A percentile compares a stretch with the other conserved stretches of the same genome.
Conservation (phyloP, 2,113 vertebrate species). For the Crotalus viridis region DNA sequence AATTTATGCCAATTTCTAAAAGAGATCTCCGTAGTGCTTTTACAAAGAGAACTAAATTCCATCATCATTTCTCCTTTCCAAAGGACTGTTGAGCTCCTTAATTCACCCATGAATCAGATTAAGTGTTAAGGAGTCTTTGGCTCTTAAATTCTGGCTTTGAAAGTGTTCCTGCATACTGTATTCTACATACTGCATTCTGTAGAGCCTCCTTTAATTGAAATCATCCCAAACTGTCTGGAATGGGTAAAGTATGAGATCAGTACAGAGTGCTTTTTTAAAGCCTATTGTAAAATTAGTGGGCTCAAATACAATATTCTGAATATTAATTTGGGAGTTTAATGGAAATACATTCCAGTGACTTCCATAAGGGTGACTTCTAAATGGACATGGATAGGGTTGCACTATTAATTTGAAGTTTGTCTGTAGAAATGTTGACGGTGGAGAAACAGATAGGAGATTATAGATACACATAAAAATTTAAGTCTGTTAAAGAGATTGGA, state of each 20-base stretch:
- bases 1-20: constrained; percentile 55
- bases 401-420: not conserved
- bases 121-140: constrained; percentile 28
- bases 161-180: not conserved
- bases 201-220: not conserved
- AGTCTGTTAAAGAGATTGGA: not conserved
- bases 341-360: not conserved
- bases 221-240: not conserved
- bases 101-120: constrained; percentile 40
- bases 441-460: too few species aligned
- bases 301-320: not conserved
- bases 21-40: constrained; percentile 44
- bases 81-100: constrained; percentile 25
- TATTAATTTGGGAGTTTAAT: not conserved
- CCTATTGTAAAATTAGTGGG: not conserved
- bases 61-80: constrained; percentile 42
- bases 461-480: not conserved
- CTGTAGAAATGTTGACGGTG: not conserved
- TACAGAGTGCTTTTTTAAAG: not conserved
- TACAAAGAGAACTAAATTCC: constrained; percentile 41
- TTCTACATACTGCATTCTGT: not conserved
- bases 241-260: not conserved
- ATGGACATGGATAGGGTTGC: not conserved
- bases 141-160: not conserved
- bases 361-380: not conserved